Conservation (phyloP, 2,797 vertebrate genomes). For the Hoplostethus mediterraneus region DNA sequence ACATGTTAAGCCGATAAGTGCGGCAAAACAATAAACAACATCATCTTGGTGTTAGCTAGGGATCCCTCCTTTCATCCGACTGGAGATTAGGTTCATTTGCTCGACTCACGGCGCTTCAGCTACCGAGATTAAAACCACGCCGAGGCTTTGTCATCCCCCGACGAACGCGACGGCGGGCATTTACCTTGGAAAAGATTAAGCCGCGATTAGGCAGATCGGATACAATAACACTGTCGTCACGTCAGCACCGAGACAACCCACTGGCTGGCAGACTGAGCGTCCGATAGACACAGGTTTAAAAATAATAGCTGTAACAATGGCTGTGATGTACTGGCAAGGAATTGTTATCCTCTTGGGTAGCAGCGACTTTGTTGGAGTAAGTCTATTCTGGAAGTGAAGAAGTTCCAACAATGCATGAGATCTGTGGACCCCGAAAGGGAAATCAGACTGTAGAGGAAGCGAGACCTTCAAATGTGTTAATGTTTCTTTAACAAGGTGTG, state of each 20-base stretch:
- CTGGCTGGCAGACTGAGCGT: slow-evolving; percentile 32
- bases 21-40: slow-evolving; percentile 73
- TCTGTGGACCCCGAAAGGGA: not conserved
- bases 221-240: slow-evolving; percentile 57
- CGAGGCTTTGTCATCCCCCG: slow-evolving; percentile 65
- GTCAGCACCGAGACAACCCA: slow-evolving; percentile 29
- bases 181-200: slow-evolving; percentile 76
- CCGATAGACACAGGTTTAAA: slow-evolving; percentile 36
- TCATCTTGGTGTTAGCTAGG: slow-evolving; percentile 46
- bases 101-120: slow-evolving; percentile 52
- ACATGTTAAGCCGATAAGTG: slow-evolving; percentile 71
- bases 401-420: slow-evolving; percentile 17
- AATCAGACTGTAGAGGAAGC: slow-evolving; percentile 1
- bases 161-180: slow-evolving; percentile 58
- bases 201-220: slow-evolving; percentile 70
- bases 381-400: slow-evolving; percentile 30
- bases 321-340: slow-evolving; percentile 45
- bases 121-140: slow-evolving; percentile 63
- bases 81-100: slow-evolving; percentile 73
- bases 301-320: slow-evolving; percentile 43
- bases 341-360: slow-evolving; percentile 22
- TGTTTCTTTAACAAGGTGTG: slow-evolving; percentile 36
- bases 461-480: slow-evolving; percentile 36
- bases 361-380: slow-evolving; percentile 26
- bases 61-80: slow-evolving; percentile 67